Percentiles rank a stretch among this genome's conserved stretches.
phyloP scores from a whole-genome alignment of 2,888 invertebrate genomes.

The Zaprionus bogoriensis region DNA sequence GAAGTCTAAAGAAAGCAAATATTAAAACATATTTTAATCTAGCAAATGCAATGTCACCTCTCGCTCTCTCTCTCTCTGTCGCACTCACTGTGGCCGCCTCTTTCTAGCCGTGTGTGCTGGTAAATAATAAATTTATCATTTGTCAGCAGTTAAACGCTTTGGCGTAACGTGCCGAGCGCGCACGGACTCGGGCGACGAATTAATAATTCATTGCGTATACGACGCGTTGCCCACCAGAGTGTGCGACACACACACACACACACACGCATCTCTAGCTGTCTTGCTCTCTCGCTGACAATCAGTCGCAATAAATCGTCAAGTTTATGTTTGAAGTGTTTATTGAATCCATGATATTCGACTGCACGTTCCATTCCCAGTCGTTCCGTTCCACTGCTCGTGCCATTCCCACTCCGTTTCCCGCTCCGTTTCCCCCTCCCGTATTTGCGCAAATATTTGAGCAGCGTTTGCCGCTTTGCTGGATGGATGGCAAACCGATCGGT shows the following conservation, averaged over 20 bases:
- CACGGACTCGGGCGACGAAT: slow-evolving; percentile 60
- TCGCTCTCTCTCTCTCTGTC: background rate
- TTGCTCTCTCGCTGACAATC: slow-evolving; percentile 15
- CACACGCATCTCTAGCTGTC: slow-evolving; percentile 9
- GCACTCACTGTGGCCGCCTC: background rate
- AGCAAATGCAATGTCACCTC: slow-evolving; percentile 57
- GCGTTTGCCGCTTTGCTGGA: slow-evolving; percentile 31
- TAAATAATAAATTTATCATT: slow-evolving; percentile 81
- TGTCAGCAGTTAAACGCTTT: slow-evolving; percentile 79
- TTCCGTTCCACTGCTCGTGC: background rate
- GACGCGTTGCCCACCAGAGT: slow-evolving; percentile 66
- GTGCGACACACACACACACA: slow-evolving; percentile 27
- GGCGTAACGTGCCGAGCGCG: slow-evolving; percentile 59
- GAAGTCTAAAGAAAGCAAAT: slow-evolving; percentile 70
- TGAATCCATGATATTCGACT: slow-evolving; percentile 82
- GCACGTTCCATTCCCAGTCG: slow-evolving; percentile 34
- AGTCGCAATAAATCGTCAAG: slow-evolving; percentile 81
- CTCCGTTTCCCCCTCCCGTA: slow-evolving; percentile 34
- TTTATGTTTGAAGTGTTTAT: slow-evolving; percentile 83
- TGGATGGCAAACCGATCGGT: slow-evolving; percentile 24
- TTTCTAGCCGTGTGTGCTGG: slow-evolving; percentile 44
- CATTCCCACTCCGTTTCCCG: slow-evolving; percentile 4
- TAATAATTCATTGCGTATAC: slow-evolving; percentile 79
- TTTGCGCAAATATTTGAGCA: slow-evolving; percentile 65
- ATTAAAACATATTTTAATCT: slow-evolving; percentile 78